These are phyloP conservation scores for Montifringilla adamsi DNA, from an alignment of 2,113 vertebrate species.

Conservation along the genomic window DNA sequence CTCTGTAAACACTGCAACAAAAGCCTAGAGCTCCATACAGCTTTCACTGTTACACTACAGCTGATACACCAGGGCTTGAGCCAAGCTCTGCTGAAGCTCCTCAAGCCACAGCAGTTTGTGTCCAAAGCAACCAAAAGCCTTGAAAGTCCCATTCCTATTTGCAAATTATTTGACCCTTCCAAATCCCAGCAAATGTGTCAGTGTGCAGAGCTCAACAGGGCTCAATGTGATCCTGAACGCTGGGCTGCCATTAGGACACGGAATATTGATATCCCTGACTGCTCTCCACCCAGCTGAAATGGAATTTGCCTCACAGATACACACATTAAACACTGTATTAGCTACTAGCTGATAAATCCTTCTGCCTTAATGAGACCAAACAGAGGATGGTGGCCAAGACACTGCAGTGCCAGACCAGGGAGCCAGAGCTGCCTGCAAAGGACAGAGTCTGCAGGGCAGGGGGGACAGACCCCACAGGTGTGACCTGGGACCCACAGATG, in stretches of 20 bases:
- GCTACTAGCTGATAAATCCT: neutral
- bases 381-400: neutral
- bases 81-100: neutral
- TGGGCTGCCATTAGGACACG: neutral
- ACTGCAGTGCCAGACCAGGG: neutral
- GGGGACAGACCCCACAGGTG: neutral
- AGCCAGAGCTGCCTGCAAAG: neutral
- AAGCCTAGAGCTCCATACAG: neutral
- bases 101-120: neutral
- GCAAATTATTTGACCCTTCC: neutral
- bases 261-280: neutral
- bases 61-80: neutral
- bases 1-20: neutral
- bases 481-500: neutral
- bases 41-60: neutral
- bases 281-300: neutral
- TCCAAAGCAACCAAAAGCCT: neutral
- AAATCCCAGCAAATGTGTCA: neutral
- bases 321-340: neutral
- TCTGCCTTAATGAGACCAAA: neutral
- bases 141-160: neutral
- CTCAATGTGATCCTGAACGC: neutral
- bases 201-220: neutral
- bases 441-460: neutral
- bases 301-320: constrained; percentile 46